Conservation (phyloP, 2,888 invertebrate species). For the Zeuzera pyrina region DNA sequence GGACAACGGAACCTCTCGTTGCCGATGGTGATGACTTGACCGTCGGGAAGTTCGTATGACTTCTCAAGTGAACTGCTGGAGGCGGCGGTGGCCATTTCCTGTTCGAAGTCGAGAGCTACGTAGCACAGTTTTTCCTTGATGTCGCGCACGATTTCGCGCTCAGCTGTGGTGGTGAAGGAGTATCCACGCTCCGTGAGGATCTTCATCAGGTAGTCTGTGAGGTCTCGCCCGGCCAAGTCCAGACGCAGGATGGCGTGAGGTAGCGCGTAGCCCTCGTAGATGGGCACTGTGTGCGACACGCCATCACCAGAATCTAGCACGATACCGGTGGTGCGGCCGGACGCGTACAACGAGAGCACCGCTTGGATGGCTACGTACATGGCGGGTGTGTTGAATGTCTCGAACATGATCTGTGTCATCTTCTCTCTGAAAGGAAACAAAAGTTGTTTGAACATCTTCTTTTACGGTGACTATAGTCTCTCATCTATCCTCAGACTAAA, state of each 20-base stretch:
- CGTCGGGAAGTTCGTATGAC: constrained; percentile 95
- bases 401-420: constrained; percentile 95
- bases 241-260: constrained; percentile 94
- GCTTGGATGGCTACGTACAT: constrained; percentile 97
- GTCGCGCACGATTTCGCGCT: constrained; percentile 94
- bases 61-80: constrained; percentile 94
- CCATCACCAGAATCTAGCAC: constrained; percentile 96
- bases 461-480: no score
- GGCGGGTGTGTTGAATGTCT: constrained; percentile 92
- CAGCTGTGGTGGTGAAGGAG: constrained; percentile 92
- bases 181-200: constrained; percentile 92
- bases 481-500: no score
- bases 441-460: no score
- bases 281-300: constrained; percentile 95
- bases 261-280: constrained; percentile 94
- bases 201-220: constrained; percentile 95
- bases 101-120: constrained; percentile 91
- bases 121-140: constrained; percentile 95
- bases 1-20: constrained; percentile 96
- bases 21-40: constrained; percentile 92
- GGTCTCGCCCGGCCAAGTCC: constrained; percentile 92
- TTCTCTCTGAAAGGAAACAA: constrained; percentile 77
- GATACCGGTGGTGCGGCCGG: constrained; percentile 97
- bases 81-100: constrained; percentile 95
- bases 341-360: constrained; percentile 92